Evolutionary conservation across 2,113 vertebrate species (phyloP).

Genomic region (Parus major): DNA sequence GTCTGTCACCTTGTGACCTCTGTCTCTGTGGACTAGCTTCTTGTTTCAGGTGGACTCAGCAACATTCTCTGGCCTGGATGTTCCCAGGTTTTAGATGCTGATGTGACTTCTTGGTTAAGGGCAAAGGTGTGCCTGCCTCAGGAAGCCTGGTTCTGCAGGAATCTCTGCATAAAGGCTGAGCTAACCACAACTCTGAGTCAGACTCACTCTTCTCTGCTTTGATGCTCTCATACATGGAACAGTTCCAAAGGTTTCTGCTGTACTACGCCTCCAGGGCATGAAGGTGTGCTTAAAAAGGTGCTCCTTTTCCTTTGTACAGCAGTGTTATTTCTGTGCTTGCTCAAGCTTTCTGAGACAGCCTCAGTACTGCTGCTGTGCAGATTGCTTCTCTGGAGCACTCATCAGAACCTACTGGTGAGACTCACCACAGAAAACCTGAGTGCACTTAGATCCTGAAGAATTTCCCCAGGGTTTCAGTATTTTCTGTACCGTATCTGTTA

Average conservation of each 20-base stretch:
- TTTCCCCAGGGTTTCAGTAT: neutral
- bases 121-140: neutral
- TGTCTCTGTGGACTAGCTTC: neutral
- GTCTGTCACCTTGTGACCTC: neutral
- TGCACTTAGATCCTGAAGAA: neutral
- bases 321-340: neutral
- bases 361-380: neutral
- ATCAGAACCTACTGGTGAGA: neutral
- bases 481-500: neutral
- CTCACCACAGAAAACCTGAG: neutral
- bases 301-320: neutral
- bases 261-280: neutral
- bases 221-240: neutral
- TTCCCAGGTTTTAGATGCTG: neutral
- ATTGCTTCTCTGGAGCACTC: neutral
- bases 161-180: neutral
- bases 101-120: neutral
- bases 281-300: neutral
- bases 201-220: neutral
- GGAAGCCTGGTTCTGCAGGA: neutral
- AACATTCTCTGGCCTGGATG: neutral
- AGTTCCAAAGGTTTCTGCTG: conserved; percentile 1
- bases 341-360: neutral
- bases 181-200: neutral
- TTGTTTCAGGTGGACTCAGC: neutral